A percentile compares a stretch with the other conserved stretches of the same genome.
Conservation (phyloP, 2,113 vertebrate species). For the Coregonus clupeaformis region DNA sequence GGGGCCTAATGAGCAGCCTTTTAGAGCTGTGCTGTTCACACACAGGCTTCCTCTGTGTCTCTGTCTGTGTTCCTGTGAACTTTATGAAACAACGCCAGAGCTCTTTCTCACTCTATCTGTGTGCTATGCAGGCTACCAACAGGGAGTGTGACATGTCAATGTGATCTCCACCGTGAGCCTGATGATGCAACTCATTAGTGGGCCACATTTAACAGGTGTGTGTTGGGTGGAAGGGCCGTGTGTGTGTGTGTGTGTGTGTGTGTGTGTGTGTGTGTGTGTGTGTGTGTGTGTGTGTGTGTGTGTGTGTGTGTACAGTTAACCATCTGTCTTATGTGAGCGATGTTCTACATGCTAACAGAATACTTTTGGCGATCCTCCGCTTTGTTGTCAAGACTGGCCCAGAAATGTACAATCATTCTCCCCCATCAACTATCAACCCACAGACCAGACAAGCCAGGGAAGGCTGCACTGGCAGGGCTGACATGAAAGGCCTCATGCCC, state of each 20-base stretch:
- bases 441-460: background rate
- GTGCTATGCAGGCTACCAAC: background rate
- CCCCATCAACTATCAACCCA: background rate
- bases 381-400: slow-evolving; percentile 13
- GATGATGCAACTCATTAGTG: background rate
- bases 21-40: background rate
- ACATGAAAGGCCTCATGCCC: background rate
- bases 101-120: background rate
- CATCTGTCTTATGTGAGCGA: background rate
- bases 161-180: too few species aligned
- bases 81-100: background rate
- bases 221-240: background rate
- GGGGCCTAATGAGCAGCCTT: slow-evolving; percentile 10
- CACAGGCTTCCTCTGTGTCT: background rate
- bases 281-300: background rate
- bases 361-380: background rate
- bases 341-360: slow-evolving; percentile 8
- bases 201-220: background rate
- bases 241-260: background rate
- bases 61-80: slow-evolving; percentile 5
- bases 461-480: background rate
- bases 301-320: background rate
- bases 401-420: too few species aligned
- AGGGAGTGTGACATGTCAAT: background rate
- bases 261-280: background rate